Evolutionary conservation across 2,888 invertebrate genomes (phyloP).

Genomic region (Lasius fuliginosus): DNA sequence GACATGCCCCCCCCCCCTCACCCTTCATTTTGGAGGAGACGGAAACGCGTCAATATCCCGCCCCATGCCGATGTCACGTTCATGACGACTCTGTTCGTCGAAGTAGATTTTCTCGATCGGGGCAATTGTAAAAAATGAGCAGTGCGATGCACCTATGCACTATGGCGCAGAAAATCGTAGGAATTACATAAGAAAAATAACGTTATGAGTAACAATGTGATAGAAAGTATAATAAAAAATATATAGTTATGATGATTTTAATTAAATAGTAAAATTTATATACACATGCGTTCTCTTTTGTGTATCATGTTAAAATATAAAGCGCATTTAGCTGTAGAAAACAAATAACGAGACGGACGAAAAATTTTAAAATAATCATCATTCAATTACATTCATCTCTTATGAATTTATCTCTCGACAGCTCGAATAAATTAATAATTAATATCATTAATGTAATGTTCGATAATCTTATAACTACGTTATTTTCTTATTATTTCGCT

Average conservation of each 20-base stretch:
- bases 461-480: not conserved
- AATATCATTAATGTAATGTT: not conserved
- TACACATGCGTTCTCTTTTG: not conserved
- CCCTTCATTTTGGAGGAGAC: slow-evolving; percentile 51
- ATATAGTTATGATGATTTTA: not conserved
- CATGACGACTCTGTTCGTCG: slow-evolving; percentile 77
- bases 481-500: slow-evolving; percentile 1
- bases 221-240: not conserved
- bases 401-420: slow-evolving; percentile 5
- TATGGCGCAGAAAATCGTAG: not conserved
- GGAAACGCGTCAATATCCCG: slow-evolving; percentile 65
- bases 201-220: slow-evolving; percentile 8
- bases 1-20: slow-evolving; percentile 68
- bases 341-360: not conserved
- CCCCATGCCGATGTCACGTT: slow-evolving; percentile 69
- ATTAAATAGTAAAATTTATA: not conserved
- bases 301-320: not conserved
- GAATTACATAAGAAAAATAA: not conserved
- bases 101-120: slow-evolving; percentile 65
- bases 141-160: not conserved
- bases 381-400: not conserved
- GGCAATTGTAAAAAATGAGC: slow-evolving; percentile 45
- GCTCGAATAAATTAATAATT: slow-evolving; percentile 7
- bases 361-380: not conserved
- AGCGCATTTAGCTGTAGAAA: not conserved